Evolutionary conservation across 2,888 invertebrate species (phyloP), one percentile per base, ranked within the genome.

Genomic region (Sphecodes monilicornis): DNA sequence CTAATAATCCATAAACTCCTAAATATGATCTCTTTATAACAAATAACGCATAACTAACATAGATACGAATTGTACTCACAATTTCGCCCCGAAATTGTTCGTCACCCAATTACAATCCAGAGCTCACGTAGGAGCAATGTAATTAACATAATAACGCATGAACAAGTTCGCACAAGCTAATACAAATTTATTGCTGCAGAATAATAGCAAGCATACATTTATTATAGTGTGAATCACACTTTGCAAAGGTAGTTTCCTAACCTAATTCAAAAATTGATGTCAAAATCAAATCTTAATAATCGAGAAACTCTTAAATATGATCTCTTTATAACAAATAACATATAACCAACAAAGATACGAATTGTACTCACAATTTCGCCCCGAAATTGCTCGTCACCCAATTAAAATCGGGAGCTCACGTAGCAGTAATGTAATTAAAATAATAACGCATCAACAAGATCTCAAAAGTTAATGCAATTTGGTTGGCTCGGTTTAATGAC

Each of bases 401-500:
- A 29, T 60, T 29, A 29, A 1, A 6, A 16, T 1, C 1, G 57
- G 0, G 60, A 1, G 57, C 13, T 29, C 60, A 29, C 16, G 60
- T 29, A 29, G 1, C 29, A 11, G 26, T 13, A 60, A 57, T 32
- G 32, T 10, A 46, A 68, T 50, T 50, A 26, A 32, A 29, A n/a
- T 57, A 70, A 76, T 69, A 57, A 70, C 32, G n/a, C 41, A 6
- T 29, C 39, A 46, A 22, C 41, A 11, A 8, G 39, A 39, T 29
- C 60, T 13, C 50, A 82, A 46, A 73, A 69, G 60, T 83, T 26
- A 73, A 57, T 73, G 82, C 70, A 66, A 71, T 66, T 66, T 71
- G 22, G 36, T 36, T 36, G 71, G 29, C 43, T 22, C 1, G 29
- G 10, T 13, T 68, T 22, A 64, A 70, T 39, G 36, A 16, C 5